Conservation (phyloP, 35 echinoderm and acorn worm genomes). For the Amphiura filiformis region DNA sequence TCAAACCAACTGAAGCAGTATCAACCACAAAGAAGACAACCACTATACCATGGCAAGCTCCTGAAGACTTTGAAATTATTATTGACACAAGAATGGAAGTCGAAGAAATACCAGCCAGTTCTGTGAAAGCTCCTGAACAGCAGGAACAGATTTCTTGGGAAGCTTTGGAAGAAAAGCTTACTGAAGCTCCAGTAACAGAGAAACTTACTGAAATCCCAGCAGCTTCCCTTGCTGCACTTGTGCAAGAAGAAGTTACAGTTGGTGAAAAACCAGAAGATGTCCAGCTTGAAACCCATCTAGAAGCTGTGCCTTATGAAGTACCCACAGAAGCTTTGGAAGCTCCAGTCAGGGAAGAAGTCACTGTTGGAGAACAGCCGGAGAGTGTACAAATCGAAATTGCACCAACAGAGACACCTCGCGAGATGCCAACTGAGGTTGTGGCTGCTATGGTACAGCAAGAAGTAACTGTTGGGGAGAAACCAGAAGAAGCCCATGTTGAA, state of each 20-base stretch:
- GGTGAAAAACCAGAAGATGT: constrained; percentile 21
- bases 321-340: constrained; percentile 6
- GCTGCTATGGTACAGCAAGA: not conserved
- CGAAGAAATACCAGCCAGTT: constrained; percentile 27
- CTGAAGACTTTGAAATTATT: constrained; percentile 14
- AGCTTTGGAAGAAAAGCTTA: not conserved
- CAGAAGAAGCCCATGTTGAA: not conserved
- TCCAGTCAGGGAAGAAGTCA: constrained; percentile 7
- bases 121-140: constrained; percentile 17
- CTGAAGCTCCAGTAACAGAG: constrained; percentile 6
- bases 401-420: not conserved
- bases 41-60: not conserved
- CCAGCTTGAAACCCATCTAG: not conserved
- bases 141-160: constrained; percentile 9
- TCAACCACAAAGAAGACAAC: not conserved
- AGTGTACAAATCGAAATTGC: constrained; percentile 9
- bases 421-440: constrained; percentile 13
- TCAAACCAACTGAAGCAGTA: constrained; percentile 12
- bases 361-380: constrained; percentile 5
- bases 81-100: constrained; percentile 36
- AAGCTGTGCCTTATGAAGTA: not conserved
- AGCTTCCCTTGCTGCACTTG: not conserved
- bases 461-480: constrained; percentile 18
- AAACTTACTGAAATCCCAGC: not conserved
- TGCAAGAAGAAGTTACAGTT: not conserved